Base-by-base conservation (phyloP, 2,797 vertebrate genomes). In the Poliocrania exsul region DNA sequence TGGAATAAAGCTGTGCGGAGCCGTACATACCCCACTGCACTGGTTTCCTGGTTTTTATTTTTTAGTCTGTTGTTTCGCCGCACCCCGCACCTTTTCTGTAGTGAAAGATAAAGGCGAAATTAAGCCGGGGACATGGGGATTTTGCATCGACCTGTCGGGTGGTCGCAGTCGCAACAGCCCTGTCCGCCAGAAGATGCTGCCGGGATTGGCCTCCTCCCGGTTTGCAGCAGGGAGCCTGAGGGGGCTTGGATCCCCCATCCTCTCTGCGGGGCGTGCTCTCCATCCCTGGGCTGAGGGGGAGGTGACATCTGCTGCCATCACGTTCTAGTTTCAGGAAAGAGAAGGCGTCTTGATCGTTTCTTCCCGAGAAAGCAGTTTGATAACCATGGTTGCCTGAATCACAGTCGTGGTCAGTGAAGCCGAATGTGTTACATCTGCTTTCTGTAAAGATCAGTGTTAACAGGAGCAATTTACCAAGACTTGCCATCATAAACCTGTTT, bases 341-440 rank as follows among this genome's bases (percentile, higher is more conserved):
- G 61, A 65, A 82, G 24, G 58, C 35, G 1, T 16, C 69, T 67
- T 66, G 12, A 11, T 49, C 50, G 44, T 38, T 23, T 50, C 46
- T 81, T 37, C 8, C 16, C 3, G 14, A 53, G 23, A 60, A 60
- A 62, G n/a, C 72, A 2, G 19, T 23, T 33, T 26, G 60, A 18
- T 65, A 4, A 1, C 11, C 6, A 7, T 7, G 33, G 8, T 72
- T 81, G 60, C 67, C 92, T 78, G 25, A 77, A 50, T 74, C 38
- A 13, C 84, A 29, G 64, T 17, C 13, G 23, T 62, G 95, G 93
- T 93, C 92, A 72, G 44, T 46, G 93, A 95, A 82, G 73, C 94
- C 47, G 3, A 92, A 46, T 70, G 87, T 66, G 31, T n/a, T n/a
- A 6, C 50, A n/a, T 91, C 81, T 84, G 78, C 42, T 66, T 91